Base-by-base conservation (phyloP, 2,888 invertebrate genomes). In the Mythimna ferrago region DNA sequence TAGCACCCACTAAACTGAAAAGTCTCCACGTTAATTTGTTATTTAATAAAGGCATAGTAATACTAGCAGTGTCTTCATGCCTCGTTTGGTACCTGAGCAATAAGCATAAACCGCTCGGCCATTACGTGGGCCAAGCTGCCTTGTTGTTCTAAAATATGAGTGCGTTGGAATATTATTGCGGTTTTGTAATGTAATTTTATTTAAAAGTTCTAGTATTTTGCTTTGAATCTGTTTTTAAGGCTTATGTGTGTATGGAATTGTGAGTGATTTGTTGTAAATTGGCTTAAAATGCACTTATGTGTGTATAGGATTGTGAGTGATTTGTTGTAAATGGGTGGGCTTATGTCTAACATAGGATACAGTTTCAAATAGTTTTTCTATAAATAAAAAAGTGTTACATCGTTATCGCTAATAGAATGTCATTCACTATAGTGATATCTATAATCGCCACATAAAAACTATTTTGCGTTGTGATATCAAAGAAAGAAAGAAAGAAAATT, bases 31-130 rank as follows among this genome's bases (percentile, higher is more conserved):
- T 71, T 63, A 72, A 81, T 73, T 73, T 76, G 71, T 76, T 71
- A 64, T 76, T 74, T 76, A 84, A 83, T 80, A 81, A 81, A 81
- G 71, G 35, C 62, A 38, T 32, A 65, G 48, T 35, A 57, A 69
- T 35, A 73, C 58, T 63, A 76, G 60, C 81, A 65, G 67, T 81
- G 74, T 79, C 79, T 81, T 74, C 74, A 73, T 66, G 62, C 79
- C 66, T 70, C 76, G 81, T 71, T 83, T 75, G 70, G 54, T 74
- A 80, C 80, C 63, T 82, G 63, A 66, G 61, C 74, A 80, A 78
- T 80, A 73, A 80, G 75, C 73, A 76, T 84, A 81, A 81, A 82
- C 72, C 58, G 74, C 44, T 78, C 32, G 67, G 16, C 69, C 74
- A 78, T 81, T 82, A 71, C 14, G 64, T 58, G 60, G 66, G 66